Base-by-base conservation (phyloP, 2,888 invertebrate species). In the Drosophila kanekoi region DNA sequence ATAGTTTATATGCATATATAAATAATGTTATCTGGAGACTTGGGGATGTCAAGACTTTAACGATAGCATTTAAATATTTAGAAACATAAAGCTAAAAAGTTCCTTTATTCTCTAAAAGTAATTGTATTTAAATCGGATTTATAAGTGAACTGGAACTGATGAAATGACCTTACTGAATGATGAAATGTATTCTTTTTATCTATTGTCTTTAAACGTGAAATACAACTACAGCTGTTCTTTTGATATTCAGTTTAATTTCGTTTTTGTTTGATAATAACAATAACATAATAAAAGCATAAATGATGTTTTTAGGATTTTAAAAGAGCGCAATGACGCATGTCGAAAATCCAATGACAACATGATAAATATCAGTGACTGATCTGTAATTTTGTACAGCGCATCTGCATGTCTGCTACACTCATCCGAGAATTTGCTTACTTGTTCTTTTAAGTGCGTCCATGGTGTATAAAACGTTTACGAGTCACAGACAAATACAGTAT, bases 401-500 rank as follows among this genome's bases (percentile, higher is more conserved):
- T 28, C 28, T 28, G 28, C 28, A 8, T 8, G 28, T 28, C 28
- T 28, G 28, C 2, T 8, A 38, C 18, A 54, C 1, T n/a, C 5
- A 11, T 5, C 5, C 18, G 8, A 18, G 14, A n/a, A 28, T 45
- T 10, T 33, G 14, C 67, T 72, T 72, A 67, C 54, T 40, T 47
- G 37, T 47, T 62, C n/a, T 28, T 37, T 9, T 6, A 0, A 32
- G 10, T 9, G 28, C 32, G 9, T 56, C 28, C 51, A 47, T 51
- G 16, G 35, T 11, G 20, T 58, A 28, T 60, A 35, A 63, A 67
- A 51, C 52, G 20, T 72, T 68, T 66, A 64, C 54, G 60, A 64
- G 52, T 38, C 45, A 53, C 62, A 63, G 67, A 63, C 78, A 80
- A 70, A 70, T 45, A 58, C 73, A 48, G 23, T 23, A 51, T 51